Percentiles rank a stretch among this genome's conserved stretches.
These are phyloP conservation scores for Serinus canaria DNA, from an alignment of 2,113 vertebrate genomes.

Conservation along the genomic window DNA sequence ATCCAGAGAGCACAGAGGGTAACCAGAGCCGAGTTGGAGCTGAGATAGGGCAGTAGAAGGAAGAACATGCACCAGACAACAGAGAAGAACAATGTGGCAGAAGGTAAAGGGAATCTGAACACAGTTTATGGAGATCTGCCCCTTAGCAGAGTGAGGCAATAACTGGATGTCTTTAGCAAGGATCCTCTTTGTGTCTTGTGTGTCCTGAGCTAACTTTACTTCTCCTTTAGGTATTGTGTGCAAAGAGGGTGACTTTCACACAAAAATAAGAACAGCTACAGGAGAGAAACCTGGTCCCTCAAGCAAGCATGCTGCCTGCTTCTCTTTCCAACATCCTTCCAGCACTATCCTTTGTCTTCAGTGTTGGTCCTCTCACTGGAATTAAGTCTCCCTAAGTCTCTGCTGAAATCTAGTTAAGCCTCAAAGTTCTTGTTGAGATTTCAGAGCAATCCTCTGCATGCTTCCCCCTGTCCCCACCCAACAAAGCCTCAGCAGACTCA, in stretches of 20 bases:
- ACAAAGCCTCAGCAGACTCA: background rate
- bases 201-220: background rate
- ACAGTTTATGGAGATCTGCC: background rate
- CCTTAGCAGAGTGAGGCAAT: background rate
- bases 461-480: background rate
- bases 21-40: background rate
- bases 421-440: background rate
- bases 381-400: background rate
- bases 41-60: background rate
- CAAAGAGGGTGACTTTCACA: background rate
- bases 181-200: background rate
- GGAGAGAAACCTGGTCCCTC: background rate
- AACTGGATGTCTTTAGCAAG: background rate
- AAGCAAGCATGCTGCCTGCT: background rate
- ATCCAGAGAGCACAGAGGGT: background rate
- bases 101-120: background rate
- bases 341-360: background rate
- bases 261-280: background rate
- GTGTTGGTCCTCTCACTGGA: background rate
- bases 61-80: background rate
- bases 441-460: background rate
- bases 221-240: background rate
- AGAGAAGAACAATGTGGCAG: background rate
- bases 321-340: background rate
- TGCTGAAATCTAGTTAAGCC: background rate